Evolutionary conservation across 2,113 vertebrate species (phyloP), one percentile per base, ranked within the genome.

Genomic region (Passer montanus): DNA sequence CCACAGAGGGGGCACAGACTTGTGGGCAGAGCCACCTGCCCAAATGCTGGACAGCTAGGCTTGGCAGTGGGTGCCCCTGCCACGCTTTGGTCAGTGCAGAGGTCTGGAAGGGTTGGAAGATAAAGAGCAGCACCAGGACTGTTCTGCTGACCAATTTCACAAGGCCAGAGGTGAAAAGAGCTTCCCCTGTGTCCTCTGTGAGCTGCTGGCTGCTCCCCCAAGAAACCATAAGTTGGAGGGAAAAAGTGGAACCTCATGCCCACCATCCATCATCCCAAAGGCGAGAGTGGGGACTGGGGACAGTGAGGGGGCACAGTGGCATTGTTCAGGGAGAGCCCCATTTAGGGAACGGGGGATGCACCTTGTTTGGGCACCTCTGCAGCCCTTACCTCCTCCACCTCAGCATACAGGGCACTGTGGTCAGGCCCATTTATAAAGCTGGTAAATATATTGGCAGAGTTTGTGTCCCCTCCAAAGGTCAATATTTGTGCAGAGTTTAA

Each of bases 401-500:
- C 95, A 69, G 93, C 33, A 0, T 87, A 97, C 97, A 97, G 97
- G 97, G 97, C 96, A 95, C 95, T 98, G 97, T 98, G 98, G 98
- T 98, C 98, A 98, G 96, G 94, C 97, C 97, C 98, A 98, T 98
- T 98, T 98, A 98, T 98, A 98, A 98, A 98, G 94, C 97, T 97
- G 97, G 98, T 98, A 98, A 98, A 98, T 98, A 98, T 97, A 96
- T 97, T 59, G 93, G 97, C 97, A 97, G 97, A 88, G 96, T 97
- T 97, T 98, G 93, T 97, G 95, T 98, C 98, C 97, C 97, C 98
- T 98, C 98, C 98, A 98, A 98, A 98, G 97, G 98, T 98, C 98
- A 98, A 98, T 98, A 98, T 98, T 98, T 98, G 98, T 98, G 92
- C 97, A 98, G 96, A 98, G 98, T 98, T 98, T 98, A 98, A 98